Base-by-base conservation (phyloP, 2,797 vertebrate species). In the Megaceryle alcyon region DNA sequence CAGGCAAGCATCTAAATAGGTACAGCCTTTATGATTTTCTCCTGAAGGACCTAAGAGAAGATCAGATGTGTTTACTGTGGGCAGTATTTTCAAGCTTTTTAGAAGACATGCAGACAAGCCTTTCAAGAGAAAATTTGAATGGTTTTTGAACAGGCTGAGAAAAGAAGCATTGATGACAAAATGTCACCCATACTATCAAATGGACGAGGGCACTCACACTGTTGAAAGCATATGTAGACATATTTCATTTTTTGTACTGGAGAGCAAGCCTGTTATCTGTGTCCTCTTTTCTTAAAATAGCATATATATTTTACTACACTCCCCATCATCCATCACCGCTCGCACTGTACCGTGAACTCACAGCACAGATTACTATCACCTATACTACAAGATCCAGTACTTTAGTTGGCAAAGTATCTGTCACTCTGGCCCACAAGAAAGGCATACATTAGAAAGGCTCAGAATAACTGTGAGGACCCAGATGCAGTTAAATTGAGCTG, bases 381-480 rank as follows among this genome's bases (percentile, higher is more conserved):
- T 66, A 16, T 12, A 41, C 46, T 44, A 41, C 29, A 77, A 46
- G 56, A 68, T 60, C 37, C 72, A 89, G 10, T 3, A 5, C 19
- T 12, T 65, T 12, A 59, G 25, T 64, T 90, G 49, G 33, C 17
- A 86, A 85, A 88, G 41, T 57, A 78, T 33, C 31, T 60, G 35
- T 18, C 1, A 0, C 19, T 56, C 79, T 65, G n/a, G 9, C 39
- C 51, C 2, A 0, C 35, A 53, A 66, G 20, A 82, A 76, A 70
- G 56, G 14, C 11, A 49, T 9, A 66, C 12, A 14, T 14, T 31
- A 56, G 25, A 63, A 57, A 22, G 25, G 31, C 26, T 75, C n/a
- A 88, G 25, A 76, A 31, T 12, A 23, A 14, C 44, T 59, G 9
- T 25, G 29, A 81, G 49, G 43, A 82, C 15, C 6, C 43, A 89